These are phyloP conservation scores for Sabellastarte sp. DNA, from an alignment of 2,888 invertebrate genomes.

Conservation along the genomic window DNA sequence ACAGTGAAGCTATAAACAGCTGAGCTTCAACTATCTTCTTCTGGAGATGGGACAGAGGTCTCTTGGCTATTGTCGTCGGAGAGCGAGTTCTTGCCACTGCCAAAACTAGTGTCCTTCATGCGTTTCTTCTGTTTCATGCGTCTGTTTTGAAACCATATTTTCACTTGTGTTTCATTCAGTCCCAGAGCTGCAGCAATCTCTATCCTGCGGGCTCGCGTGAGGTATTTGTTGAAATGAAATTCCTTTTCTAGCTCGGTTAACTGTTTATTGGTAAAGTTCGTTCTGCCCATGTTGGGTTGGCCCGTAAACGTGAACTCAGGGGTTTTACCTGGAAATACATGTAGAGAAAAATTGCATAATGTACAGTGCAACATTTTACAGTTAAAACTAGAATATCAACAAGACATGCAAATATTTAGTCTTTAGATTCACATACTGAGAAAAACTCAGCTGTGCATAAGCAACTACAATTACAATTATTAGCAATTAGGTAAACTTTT, in stretches of 20 bases:
- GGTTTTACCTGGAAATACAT: constrained; percentile 8
- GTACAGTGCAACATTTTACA: too few relatives aligned
- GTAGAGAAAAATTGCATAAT: too few relatives aligned
- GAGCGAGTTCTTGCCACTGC: neutral
- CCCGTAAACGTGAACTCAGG: constrained; percentile 5
- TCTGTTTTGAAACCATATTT: constrained; percentile 61
- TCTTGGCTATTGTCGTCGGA: neutral
- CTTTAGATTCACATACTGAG: too few relatives aligned
- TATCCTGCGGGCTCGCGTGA: constrained; percentile 92
- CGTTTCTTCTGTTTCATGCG: constrained; percentile 60
- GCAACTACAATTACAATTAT: too few relatives aligned
- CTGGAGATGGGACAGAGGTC: neutral
- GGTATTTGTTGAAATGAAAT: constrained; percentile 98
- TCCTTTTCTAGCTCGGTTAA: constrained; percentile 98
- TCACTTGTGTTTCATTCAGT: constrained; percentile 76
- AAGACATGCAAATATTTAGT: too few relatives aligned
- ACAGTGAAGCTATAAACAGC: too few relatives aligned
- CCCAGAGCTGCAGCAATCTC: constrained; percentile 96
- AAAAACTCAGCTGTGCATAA: too few relatives aligned
- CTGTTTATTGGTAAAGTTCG: constrained; percentile 99
- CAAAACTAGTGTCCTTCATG: constrained; percentile 46
- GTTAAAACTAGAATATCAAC: too few relatives aligned
- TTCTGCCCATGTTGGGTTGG: constrained; percentile 69
- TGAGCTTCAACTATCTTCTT: neutral
- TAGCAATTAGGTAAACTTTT: too few relatives aligned